Percentiles rank a stretch among this genome's conserved stretches.
Evolutionary conservation across 2,888 invertebrate genomes (phyloP).

Genomic region (Cerastoderma edule): DNA sequence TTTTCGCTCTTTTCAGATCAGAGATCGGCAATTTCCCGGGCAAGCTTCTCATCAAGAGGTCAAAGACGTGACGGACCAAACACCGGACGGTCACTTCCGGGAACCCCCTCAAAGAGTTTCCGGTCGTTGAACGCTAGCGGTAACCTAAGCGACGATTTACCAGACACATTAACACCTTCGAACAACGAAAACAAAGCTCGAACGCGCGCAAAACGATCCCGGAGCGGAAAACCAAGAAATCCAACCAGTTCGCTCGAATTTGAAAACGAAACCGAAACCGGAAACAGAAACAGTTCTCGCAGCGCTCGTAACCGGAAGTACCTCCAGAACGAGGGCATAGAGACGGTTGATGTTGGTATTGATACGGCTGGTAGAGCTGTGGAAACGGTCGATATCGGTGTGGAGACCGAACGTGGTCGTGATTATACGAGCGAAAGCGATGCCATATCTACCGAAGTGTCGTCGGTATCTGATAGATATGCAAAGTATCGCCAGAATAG

Average conservation of each 20-base stretch:
- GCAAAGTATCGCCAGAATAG: constrained; percentile 1
- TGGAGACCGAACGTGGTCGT: constrained; percentile 1
- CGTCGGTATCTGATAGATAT: neutral
- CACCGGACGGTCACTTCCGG: neutral
- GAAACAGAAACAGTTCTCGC: neutral
- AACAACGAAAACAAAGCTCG: no score
- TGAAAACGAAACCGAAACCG: neutral
- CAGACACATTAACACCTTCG: no score
- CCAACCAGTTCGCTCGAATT: neutral
- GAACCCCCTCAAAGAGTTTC: no score
- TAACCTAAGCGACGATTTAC: constrained; percentile 4
- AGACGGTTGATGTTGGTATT: neutral
- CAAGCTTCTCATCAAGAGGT: neutral
- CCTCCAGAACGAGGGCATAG: neutral
- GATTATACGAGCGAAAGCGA: neutral
- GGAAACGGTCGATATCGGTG: neutral
- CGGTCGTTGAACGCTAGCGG: neutral
- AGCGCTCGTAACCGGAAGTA: neutral
- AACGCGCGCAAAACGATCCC: neutral
- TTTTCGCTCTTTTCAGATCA: neutral
- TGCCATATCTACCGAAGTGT: constrained; percentile 4
- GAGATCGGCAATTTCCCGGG: constrained; percentile 8
- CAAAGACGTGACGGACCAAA: neutral
- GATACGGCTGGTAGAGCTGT: neutral
- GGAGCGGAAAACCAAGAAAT: constrained; percentile 4